Evolutionary conservation across 2,797 vertebrate species (phyloP).

Genomic region (Pteropus rufus): DNA sequence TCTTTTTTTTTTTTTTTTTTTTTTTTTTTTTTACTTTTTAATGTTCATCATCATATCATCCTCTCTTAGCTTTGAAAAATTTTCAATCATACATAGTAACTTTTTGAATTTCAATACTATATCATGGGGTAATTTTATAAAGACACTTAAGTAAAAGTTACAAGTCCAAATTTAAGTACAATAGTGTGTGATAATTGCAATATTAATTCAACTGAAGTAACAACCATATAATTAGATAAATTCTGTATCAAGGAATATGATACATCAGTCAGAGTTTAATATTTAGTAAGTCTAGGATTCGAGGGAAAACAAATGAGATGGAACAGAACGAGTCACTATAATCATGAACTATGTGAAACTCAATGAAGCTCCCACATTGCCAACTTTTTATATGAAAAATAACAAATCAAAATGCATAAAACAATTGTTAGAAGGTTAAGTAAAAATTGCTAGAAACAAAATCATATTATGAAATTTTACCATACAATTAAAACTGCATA

Average conservation of each 20-base stretch:
- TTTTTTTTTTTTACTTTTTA: too few species aligned
- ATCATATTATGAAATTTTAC: background rate
- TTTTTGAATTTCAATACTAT: background rate
- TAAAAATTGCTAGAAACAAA: background rate
- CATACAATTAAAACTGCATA: background rate
- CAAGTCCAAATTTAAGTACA: background rate
- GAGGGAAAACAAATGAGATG: background rate
- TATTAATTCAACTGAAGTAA: background rate
- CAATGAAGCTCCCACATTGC: background rate
- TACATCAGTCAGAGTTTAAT: background rate
- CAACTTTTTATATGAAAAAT: background rate
- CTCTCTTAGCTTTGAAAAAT: background rate
- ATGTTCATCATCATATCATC: background rate
- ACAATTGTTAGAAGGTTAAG: background rate
- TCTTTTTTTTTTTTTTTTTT: background rate
- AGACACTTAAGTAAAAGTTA: background rate
- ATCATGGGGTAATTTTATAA: background rate
- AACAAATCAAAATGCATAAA: background rate
- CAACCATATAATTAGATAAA: background rate
- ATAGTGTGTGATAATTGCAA: background rate
- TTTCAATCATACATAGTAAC: background rate
- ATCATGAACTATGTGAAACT: background rate
- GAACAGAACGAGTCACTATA: background rate
- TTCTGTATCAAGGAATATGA: background rate
- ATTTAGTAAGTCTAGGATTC: background rate